Evolutionary conservation across 2,888 invertebrate genomes (phyloP).

Genomic region (Rhingia campestris): DNA sequence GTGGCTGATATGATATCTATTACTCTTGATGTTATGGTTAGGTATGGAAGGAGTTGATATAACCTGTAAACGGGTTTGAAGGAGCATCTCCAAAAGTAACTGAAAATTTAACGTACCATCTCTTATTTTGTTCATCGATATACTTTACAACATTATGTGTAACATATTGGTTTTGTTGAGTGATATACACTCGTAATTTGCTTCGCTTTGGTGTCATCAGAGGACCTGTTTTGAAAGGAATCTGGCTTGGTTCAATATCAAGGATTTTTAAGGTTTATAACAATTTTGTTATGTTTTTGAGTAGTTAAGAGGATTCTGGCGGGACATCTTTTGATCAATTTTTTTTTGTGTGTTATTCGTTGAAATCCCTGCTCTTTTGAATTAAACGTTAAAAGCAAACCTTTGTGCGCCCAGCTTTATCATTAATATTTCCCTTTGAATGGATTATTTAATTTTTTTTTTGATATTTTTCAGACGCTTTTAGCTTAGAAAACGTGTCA

Average conservation of each 20-base stretch:
- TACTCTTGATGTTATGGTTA: background rate
- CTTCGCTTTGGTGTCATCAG: background rate
- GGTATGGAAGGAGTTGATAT: background rate
- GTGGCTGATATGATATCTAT: background rate
- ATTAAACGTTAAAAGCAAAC: background rate
- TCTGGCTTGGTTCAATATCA: background rate
- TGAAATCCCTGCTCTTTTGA: background rate
- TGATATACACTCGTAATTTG: background rate
- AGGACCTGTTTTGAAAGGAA: background rate
- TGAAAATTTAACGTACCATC: background rate
- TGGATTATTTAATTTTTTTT: slow-evolving; percentile 4
- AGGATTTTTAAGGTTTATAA: background rate
- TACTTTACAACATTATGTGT: background rate
- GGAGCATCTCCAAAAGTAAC: slow-evolving; percentile 12
- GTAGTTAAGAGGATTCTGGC: slow-evolving; percentile 22
- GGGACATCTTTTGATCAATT: slow-evolving; percentile 14
- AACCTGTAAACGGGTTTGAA: background rate
- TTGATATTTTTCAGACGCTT: background rate
- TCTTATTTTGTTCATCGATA: background rate
- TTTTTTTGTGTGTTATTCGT: background rate
- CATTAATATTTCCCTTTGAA: slow-evolving; percentile 15
- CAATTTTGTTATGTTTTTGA: slow-evolving; percentile 15
- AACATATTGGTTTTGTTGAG: background rate
- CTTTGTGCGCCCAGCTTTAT: background rate
- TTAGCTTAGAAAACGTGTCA: background rate